These are phyloP conservation scores for Drosophila pandora DNA, from an alignment of 1,140 invertebrate genomes.

Conservation along the genomic window DNA sequence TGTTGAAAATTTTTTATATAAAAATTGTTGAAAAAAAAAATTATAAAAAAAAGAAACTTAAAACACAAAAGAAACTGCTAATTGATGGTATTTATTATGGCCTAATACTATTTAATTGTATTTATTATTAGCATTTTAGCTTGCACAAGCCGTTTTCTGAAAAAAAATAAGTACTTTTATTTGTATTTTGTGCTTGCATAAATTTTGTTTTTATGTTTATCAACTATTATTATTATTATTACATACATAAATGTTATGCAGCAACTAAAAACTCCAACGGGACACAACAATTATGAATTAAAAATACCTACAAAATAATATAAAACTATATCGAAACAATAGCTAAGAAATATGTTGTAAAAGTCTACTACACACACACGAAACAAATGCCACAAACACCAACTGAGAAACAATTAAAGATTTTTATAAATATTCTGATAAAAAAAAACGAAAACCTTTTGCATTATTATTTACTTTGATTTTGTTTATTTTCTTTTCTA, in stretches of 20 bases:
- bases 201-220: constrained; percentile 74
- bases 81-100: constrained; percentile 77
- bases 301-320: constrained; percentile 9
- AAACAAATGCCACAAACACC: constrained; percentile 46
- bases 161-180: constrained; percentile 35
- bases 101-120: constrained; percentile 75
- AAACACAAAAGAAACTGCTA: constrained; percentile 66
- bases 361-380: constrained; percentile 18
- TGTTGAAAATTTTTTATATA: constrained; percentile 81
- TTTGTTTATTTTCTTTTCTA: constrained; percentile 33
- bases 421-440: constrained; percentile 67
- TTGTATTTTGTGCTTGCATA: constrained; percentile 71
- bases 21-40: constrained; percentile 61
- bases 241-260: constrained; percentile 73
- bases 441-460: constrained; percentile 36
- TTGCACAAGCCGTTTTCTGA: constrained; percentile 53
- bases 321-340: constrained; percentile 31
- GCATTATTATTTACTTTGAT: constrained; percentile 34
- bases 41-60: neutral
- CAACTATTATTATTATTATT: constrained; percentile 71
- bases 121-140: constrained; percentile 76
- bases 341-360: constrained; percentile 59
- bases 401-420: constrained; percentile 72
- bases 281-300: constrained; percentile 33
- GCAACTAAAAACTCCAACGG: constrained; percentile 44